phyloP scores from a whole-genome alignment of 1,140 invertebrate genomes.

The Dufourea novaeangliae region DNA sequence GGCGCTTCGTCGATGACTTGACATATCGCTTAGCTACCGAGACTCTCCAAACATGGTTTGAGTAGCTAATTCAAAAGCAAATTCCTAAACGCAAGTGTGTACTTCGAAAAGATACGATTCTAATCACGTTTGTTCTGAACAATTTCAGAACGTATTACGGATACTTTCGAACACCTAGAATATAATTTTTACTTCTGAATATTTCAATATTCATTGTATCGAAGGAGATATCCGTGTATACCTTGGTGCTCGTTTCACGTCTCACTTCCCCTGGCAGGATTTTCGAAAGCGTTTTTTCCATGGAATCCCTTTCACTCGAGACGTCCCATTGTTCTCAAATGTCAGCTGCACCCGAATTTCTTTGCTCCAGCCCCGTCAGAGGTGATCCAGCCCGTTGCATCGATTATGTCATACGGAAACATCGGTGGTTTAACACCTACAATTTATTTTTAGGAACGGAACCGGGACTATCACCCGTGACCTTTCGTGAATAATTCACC shows the following conservation, averaged over 20 bases:
- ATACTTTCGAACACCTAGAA: no score
- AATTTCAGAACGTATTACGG: neutral
- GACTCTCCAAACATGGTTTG: constrained; percentile 20
- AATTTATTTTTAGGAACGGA: neutral
- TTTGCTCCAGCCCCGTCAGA: neutral
- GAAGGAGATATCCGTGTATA: no score
- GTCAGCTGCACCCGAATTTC: constrained; percentile 23
- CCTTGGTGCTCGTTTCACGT: neutral
- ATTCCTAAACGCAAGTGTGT: no score
- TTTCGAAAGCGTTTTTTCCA: constrained; percentile 60
- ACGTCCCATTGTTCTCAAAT: constrained; percentile 50
- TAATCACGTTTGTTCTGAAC: no score
- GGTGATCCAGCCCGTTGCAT: no score
- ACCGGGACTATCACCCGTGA: neutral
- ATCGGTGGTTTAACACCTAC: neutral
- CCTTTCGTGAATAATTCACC: constrained; percentile 30
- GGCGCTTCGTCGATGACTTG: constrained; percentile 39
- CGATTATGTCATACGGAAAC: neutral
- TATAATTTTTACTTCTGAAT: no score
- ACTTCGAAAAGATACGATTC: no score
- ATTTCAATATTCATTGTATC: no score
- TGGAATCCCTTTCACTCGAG: constrained; percentile 43
- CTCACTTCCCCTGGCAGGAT: constrained; percentile 15
- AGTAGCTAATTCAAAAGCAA: constrained; percentile 20
- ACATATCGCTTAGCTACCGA: neutral